Percentiles rank a stretch among this genome's conserved stretches.
These are phyloP conservation scores for Microplitis demolitor DNA, from an alignment of 1,140 invertebrate species.

Conservation along the genomic window DNA sequence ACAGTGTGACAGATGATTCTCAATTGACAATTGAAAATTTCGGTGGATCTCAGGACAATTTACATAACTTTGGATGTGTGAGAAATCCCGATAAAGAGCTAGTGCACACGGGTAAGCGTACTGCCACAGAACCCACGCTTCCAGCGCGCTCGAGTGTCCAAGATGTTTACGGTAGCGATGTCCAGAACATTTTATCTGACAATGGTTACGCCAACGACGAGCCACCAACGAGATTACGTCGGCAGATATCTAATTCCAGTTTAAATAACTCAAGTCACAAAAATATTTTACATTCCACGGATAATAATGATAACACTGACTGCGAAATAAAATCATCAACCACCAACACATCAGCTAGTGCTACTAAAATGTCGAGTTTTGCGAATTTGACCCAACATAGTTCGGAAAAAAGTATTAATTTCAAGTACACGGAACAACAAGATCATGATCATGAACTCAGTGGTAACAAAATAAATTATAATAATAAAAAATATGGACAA, in stretches of 20 bases:
- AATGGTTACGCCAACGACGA: constrained; percentile 66
- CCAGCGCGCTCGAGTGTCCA: constrained; percentile 74
- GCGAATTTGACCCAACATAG: constrained; percentile 70
- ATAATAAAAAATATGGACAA: constrained; percentile 54
- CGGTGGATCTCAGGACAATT: constrained; percentile 78
- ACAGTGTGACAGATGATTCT: constrained; percentile 85
- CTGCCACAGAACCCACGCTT: constrained; percentile 61
- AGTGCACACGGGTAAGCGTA: constrained; percentile 65
- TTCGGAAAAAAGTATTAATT: constrained; percentile 67
- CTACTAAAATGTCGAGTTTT: constrained; percentile 72
- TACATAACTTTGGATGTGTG: constrained; percentile 63
- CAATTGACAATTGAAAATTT: constrained; percentile 91
- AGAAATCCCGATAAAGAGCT: constrained; percentile 80
- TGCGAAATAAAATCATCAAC: constrained; percentile 43
- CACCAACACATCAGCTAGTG: no score
- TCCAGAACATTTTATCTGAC: constrained; percentile 69
- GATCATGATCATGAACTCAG: constrained; percentile 58
- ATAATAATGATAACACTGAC: constrained; percentile 62
- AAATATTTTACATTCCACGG: constrained; percentile 65
- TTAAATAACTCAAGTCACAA: constrained; percentile 59
- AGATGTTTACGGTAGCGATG: constrained; percentile 70
- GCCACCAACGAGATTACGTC: constrained; percentile 53
- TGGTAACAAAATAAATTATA: constrained; percentile 47
- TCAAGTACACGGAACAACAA: constrained; percentile 69
- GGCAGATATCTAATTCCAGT: constrained; percentile 62